Percentiles rank a stretch among this genome's conserved stretches.
Conservation (phyloP, 2,113 vertebrate genomes). For the Rhinogobius similis region DNA sequence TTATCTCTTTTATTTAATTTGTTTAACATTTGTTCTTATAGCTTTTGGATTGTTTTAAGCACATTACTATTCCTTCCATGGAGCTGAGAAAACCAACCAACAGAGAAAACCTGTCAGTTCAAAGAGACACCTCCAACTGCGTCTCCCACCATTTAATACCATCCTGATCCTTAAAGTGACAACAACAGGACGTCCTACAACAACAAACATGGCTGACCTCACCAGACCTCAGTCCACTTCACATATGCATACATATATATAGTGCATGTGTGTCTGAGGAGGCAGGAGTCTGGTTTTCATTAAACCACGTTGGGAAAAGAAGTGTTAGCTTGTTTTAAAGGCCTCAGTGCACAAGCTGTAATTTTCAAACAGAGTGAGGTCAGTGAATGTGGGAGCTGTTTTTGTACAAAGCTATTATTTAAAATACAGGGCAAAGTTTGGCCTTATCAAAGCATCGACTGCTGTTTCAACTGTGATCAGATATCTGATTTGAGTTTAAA, state of each 20-base stretch:
- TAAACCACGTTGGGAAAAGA: slow-evolving; percentile 49
- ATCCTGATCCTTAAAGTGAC: slow-evolving; percentile 29
- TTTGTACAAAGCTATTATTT: slow-evolving; percentile 29
- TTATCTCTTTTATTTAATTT: no score
- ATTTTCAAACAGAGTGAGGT: slow-evolving; percentile 59
- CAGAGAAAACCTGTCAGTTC: slow-evolving; percentile 29
- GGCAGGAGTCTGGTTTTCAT: slow-evolving; percentile 44
- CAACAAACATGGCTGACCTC: slow-evolving; percentile 32
- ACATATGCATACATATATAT: slow-evolving; percentile 3
- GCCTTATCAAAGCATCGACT: slow-evolving; percentile 67
- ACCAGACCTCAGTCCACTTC: slow-evolving; percentile 26
- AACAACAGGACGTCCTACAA: slow-evolving; percentile 54
- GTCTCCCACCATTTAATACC: slow-evolving; percentile 19
- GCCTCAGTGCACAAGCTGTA: slow-evolving; percentile 45
- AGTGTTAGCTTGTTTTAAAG: slow-evolving; percentile 55
- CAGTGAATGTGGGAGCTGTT: slow-evolving; percentile 28
- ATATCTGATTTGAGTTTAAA: no score
- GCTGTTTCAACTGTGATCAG: no score
- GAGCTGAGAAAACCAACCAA: no score
- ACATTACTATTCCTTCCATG: neutral
- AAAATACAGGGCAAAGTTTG: slow-evolving; percentile 56
- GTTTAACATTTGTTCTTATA: no score
- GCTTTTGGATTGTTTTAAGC: neutral
- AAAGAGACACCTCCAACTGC: slow-evolving; percentile 16
- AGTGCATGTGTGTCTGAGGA: neutral